phyloP scores from a whole-genome alignment of 64 coral and sea anemone species.

The Stylophora pistillata region DNA sequence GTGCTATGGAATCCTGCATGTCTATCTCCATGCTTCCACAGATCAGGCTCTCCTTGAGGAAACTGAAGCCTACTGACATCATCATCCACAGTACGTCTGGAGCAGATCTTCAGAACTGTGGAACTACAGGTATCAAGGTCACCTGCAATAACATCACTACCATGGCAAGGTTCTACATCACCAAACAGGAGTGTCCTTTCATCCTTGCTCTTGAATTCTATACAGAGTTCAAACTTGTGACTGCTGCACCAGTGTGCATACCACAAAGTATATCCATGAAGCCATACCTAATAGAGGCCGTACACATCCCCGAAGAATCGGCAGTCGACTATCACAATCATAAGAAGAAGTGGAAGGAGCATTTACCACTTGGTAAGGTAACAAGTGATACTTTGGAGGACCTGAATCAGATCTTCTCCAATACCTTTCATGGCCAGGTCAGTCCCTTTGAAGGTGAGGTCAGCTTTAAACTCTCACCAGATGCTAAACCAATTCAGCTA shows the following conservation, averaged over 20 bases:
- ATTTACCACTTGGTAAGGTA: conserved; percentile 62
- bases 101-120: conserved; percentile 73
- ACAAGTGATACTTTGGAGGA: conserved; percentile 64
- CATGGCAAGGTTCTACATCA: conserved; percentile 50
- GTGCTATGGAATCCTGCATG: conserved; percentile 72
- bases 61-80: conserved; percentile 35
- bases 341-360: conserved; percentile 39
- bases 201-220: conserved; percentile 75
- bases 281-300: conserved; percentile 41
- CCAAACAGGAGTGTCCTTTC: conserved; percentile 57
- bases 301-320: conserved; percentile 61
- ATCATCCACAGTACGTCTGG: conserved; percentile 62
- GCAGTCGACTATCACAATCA: conserved; percentile 42
- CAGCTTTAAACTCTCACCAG: conserved; percentile 34
- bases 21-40: conserved; percentile 56
- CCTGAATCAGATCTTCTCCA: conserved; percentile 40
- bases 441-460: conserved; percentile 61
- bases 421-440: conserved; percentile 60
- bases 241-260: conserved; percentile 53
- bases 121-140: conserved; percentile 38
- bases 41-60: conserved; percentile 37
- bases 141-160: conserved; percentile 56
- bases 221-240: conserved; percentile 66
- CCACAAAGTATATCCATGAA: conserved; percentile 51
- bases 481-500: conserved; percentile 55